phyloP scores from a whole-genome alignment of 2,113 vertebrate species.

The Podarcis cretensis region DNA sequence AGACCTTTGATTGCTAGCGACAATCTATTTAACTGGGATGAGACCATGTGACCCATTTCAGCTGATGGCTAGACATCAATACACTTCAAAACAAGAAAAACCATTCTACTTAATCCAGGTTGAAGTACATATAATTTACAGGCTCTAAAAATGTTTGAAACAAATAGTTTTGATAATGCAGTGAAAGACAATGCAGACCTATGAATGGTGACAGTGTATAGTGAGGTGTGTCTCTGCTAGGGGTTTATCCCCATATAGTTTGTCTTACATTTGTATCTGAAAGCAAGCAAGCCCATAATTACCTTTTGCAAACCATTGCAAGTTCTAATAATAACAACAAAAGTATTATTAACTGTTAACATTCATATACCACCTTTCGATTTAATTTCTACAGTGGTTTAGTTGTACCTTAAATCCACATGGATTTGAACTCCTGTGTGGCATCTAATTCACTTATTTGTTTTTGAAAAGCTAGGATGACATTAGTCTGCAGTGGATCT shows the following conservation, averaged over 20 bases:
- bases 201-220: accelerated
- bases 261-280: neutral
- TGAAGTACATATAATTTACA: neutral
- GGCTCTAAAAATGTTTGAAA: neutral
- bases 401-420: neutral
- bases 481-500: neutral
- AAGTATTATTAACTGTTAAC: neutral
- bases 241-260: neutral
- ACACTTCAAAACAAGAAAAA: neutral
- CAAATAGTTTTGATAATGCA: accelerated
- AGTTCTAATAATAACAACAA: neutral
- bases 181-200: neutral
- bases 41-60: neutral
- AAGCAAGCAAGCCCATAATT: neutral
- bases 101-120: neutral
- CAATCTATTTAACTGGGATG: neutral
- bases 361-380: neutral
- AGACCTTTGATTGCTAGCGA: neutral
- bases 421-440: neutral
- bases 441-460: neutral
- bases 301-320: neutral
- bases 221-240: neutral
- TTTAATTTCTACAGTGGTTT: neutral
- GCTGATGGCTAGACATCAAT: neutral
- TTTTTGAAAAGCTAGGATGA: neutral